phyloP scores from a whole-genome alignment of 2,888 invertebrate genomes.

The Neoscelio sp. region DNA sequence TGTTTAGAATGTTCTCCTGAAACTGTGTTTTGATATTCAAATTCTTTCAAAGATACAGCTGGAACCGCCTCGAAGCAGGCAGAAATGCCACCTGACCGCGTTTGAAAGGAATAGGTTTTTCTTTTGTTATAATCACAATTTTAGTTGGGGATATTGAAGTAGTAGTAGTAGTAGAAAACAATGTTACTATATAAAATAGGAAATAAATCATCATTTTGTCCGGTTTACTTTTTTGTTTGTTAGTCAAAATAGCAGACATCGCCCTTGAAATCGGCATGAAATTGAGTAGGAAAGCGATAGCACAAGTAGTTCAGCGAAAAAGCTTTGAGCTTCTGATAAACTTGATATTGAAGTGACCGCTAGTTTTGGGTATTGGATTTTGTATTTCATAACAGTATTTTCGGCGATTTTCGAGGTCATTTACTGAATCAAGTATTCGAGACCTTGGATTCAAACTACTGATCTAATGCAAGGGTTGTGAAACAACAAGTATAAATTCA shows the following conservation, averaged over 20 bases:
- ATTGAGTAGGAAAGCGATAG: constrained; percentile 23
- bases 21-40: no score
- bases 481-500: no score
- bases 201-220: no score
- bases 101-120: constrained; percentile 9
- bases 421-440: no score
- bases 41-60: no score
- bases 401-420: no score
- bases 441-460: no score
- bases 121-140: constrained; percentile 1
- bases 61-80: constrained; percentile 12
- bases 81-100: constrained; percentile 4
- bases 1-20: no score
- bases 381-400: background rate
- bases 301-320: constrained; percentile 19
- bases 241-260: constrained; percentile 8
- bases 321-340: constrained; percentile 9
- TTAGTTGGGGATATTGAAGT: constrained; percentile 4
- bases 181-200: no score
- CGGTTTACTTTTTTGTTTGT: no score
- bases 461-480: no score
- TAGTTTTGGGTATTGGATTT: background rate
- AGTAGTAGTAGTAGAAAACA: constrained; percentile 18
- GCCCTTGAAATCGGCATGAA: constrained; percentile 17
- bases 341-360: constrained; percentile 18